Evolutionary conservation across 1,140 invertebrate genomes (phyloP).

Genomic region (Philopotamus ludificatus): DNA sequence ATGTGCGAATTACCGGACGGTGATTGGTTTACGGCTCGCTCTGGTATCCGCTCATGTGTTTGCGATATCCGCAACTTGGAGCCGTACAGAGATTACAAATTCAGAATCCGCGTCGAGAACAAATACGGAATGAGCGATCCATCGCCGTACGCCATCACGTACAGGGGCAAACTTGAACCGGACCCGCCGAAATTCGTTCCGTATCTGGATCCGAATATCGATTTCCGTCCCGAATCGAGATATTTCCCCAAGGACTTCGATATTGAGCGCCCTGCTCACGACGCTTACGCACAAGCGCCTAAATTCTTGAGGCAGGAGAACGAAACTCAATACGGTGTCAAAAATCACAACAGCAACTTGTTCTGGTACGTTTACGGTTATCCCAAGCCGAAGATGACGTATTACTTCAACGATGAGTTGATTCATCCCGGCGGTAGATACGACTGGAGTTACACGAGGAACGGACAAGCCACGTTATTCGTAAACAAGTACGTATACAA

Average conservation of each 20-base stretch:
- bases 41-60: constrained; percentile 77
- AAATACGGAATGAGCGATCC: constrained; percentile 96
- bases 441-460: constrained; percentile 82
- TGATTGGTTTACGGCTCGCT: constrained; percentile 81
- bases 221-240: constrained; percentile 83
- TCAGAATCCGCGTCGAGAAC: constrained; percentile 92
- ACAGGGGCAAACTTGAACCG: constrained; percentile 75
- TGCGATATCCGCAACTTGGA: constrained; percentile 82
- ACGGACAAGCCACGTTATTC: constrained; percentile 84
- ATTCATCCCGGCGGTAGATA: constrained; percentile 81
- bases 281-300: constrained; percentile 77
- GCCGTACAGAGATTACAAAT: constrained; percentile 87
- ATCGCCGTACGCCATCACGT: constrained; percentile 81
- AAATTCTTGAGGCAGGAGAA: constrained; percentile 81
- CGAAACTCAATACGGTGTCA: constrained; percentile 83
- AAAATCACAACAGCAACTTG: constrained; percentile 81
- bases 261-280: constrained; percentile 80
- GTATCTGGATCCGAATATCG: constrained; percentile 75
- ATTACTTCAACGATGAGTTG: constrained; percentile 80
- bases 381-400: constrained; percentile 86
- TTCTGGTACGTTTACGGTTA: constrained; percentile 94
- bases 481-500: constrained; percentile 69
- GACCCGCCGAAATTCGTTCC: constrained; percentile 77
- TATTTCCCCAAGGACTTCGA: constrained; percentile 90
- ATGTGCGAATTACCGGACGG: constrained; percentile 87